Base-by-base conservation (phyloP, 1,140 invertebrate genomes). In the Drosophila sucinea region DNA sequence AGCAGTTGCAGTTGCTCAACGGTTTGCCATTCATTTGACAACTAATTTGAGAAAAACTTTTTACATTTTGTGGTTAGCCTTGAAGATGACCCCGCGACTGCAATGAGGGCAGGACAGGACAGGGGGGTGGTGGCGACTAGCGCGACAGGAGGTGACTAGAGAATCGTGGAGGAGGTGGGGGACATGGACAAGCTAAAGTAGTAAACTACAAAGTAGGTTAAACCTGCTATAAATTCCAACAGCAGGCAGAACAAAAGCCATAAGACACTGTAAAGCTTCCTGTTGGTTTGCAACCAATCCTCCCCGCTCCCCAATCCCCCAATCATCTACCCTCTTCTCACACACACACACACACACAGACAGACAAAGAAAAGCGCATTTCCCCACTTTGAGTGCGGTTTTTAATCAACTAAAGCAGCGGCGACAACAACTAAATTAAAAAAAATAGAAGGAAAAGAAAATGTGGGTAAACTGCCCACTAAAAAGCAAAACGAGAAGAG, bases 221-320 rank as follows among this genome's bases (percentile, higher is more conserved):
- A 87, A 87, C 83, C 83, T 67, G 83, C 83, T 87, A 87, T 87
- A 87, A 87, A 87, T 87, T 87, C 80, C 80, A 81, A 65, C 64
- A 67, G 70, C 72, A 79, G 70, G 65, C 62, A 70, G 74, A 75
- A 85, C 81, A 84, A 84, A 84, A 84, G 78, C 70, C 64, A 78
- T 81, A 85, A 86, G 83, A 79, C 73, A 79, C 54, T 68, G 35
- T 72, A 69, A 77, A 62, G 65, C 60, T 65, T 38, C 64, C 56
- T 51, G 44, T 51, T 51, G 44, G 7, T 27, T 51, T 17, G 17
- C 17, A 17, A 17, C 17, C 17, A 17, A 17, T 17, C 17, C n/a
- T 11, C n/a, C 40, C 4, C 1, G 4, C 30, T 4, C 10, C 7
- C 44, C 23, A 41, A 2, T 51, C 25, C 44, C 44, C 25, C 10